Conservation (phyloP, 2,113 vertebrate species). For the Lagopus leucura region DNA sequence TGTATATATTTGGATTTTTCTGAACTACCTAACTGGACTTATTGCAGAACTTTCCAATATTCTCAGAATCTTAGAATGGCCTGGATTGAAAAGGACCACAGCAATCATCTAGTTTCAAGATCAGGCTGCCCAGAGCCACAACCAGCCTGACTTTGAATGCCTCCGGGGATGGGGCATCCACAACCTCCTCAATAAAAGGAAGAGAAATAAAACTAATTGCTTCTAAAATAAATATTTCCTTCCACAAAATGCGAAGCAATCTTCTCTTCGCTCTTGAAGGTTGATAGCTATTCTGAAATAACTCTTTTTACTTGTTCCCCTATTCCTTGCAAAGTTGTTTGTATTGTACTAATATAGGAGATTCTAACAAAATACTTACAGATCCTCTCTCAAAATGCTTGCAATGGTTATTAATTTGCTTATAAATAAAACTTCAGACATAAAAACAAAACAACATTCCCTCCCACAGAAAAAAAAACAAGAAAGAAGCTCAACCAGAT, state of each 20-base stretch:
- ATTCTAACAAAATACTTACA: neutral
- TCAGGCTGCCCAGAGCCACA: too few species aligned
- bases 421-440: neutral
- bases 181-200: neutral
- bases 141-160: too few species aligned
- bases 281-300: neutral
- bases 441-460: neutral
- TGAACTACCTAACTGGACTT: neutral
- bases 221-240: neutral
- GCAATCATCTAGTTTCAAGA: too few species aligned
- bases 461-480: neutral
- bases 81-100: too few species aligned
- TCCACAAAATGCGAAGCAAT: neutral
- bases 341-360: neutral
- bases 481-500: neutral
- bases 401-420: neutral
- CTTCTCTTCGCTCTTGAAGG: neutral
- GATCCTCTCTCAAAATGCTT: neutral
- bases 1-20: neutral
- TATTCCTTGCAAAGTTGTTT: neutral
- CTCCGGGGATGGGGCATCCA: too few species aligned
- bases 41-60: neutral
- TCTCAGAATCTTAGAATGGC: too few species aligned
- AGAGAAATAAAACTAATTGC: neutral
- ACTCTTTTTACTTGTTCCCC: neutral